Evolutionary conservation across 2,888 invertebrate genomes (phyloP).

Genomic region (Ethmia dodecea): DNA sequence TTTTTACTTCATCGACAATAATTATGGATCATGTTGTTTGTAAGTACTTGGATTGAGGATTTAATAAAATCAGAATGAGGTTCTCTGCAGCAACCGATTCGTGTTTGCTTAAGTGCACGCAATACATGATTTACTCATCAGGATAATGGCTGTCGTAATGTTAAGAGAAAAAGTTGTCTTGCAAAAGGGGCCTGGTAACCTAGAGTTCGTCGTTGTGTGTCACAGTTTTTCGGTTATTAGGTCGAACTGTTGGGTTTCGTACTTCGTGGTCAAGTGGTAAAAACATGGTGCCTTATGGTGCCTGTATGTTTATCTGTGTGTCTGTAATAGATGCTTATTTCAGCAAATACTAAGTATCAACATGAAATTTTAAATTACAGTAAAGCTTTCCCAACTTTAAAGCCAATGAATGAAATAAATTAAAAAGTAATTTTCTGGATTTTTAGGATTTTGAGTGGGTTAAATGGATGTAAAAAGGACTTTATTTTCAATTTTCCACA

Average conservation of each 20-base stretch:
- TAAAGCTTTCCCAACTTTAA: no score
- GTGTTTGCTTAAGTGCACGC: slow-evolving; percentile 17
- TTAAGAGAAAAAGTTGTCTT: slow-evolving; percentile 15
- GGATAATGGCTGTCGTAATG: slow-evolving; percentile 17
- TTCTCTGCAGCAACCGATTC: slow-evolving; percentile 7
- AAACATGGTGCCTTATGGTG: slow-evolving; percentile 5
- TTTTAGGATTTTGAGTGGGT: no score
- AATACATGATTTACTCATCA: slow-evolving; percentile 22
- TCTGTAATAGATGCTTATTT: no score
- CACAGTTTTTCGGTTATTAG: slow-evolving; percentile 25
- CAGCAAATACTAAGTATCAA: no score
- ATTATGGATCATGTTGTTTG: slow-evolving; percentile 19
- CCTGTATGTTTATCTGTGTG: no score
- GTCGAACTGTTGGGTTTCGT: slow-evolving; percentile 22
- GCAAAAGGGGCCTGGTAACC: slow-evolving; percentile 3
- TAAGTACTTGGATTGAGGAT: no score
- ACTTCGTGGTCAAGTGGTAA: no score
- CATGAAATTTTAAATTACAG: no score
- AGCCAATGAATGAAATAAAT: no score
- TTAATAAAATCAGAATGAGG: slow-evolving; percentile 13
- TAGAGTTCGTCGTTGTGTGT: slow-evolving; percentile 11
- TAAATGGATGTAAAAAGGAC: no score
- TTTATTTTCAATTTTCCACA: no score
- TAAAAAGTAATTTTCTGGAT: no score
- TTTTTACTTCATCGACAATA: slow-evolving; percentile 28